Percentiles rank a stretch among this genome's conserved stretches.
Conservation (phyloP, 2,888 invertebrate genomes). For the Limnephilus auricula region DNA sequence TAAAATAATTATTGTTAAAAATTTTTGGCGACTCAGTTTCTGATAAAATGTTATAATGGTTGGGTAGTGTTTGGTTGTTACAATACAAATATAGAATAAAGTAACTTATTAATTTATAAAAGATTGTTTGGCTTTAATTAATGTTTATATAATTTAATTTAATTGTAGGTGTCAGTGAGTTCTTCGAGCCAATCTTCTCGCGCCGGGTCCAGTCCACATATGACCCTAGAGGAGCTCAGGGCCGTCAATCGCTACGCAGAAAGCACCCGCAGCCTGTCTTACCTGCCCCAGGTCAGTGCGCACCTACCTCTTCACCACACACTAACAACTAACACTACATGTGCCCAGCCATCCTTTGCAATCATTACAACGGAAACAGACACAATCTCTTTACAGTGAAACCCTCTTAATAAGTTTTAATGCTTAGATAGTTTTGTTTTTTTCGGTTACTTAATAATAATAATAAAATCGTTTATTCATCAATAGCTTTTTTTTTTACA, state of each 20-base stretch:
- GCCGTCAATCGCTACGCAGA: slow-evolving; percentile 94
- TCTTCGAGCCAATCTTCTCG: slow-evolving; percentile 86
- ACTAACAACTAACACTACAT: background rate
- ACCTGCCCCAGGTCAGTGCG: slow-evolving; percentile 90
- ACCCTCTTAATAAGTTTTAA: too few relatives aligned
- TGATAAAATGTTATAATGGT: too few relatives aligned
- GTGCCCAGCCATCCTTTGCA: background rate
- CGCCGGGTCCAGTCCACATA: slow-evolving; percentile 82
- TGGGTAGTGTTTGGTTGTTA: too few relatives aligned
- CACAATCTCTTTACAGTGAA: background rate
- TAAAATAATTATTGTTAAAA: too few relatives aligned
- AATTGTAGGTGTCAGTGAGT: slow-evolving; percentile 81
- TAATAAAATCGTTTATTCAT: too few relatives aligned
- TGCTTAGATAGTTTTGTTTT: too few relatives aligned
- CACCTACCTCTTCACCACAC: background rate
- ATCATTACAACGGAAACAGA: background rate
- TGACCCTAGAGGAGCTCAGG: slow-evolving; percentile 90
- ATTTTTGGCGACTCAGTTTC: too few relatives aligned
- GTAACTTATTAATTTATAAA: too few relatives aligned
- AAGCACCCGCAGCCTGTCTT: slow-evolving; percentile 93
- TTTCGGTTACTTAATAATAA: too few relatives aligned
- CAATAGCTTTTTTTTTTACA: too few relatives aligned
- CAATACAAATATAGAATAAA: too few relatives aligned
- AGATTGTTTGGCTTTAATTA: too few relatives aligned
- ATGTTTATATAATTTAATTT: background rate